A percentile compares a stretch with the other conserved stretches of the same genome.
phyloP scores from a whole-genome alignment of 2,113 vertebrate genomes.

The Chionomys nivalis region DNA sequence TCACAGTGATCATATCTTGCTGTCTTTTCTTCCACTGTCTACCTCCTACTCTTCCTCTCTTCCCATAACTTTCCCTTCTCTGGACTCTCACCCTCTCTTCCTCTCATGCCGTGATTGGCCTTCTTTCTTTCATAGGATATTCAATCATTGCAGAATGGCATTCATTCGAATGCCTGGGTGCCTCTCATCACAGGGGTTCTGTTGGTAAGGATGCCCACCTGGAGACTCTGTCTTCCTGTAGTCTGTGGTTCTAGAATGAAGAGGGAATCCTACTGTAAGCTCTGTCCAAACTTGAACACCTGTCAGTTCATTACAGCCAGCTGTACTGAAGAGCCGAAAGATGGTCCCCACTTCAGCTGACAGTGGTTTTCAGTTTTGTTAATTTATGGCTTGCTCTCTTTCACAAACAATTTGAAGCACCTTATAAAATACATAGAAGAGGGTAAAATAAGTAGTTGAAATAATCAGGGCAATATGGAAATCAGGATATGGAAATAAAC shows the following conservation, averaged over 20 bases:
- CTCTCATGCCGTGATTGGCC: neutral
- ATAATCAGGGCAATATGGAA: slow-evolving; percentile 47
- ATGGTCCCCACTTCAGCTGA: neutral
- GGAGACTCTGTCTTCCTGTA: neutral
- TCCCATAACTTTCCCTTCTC: neutral
- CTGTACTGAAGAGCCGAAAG: neutral
- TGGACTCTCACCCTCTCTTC: neutral
- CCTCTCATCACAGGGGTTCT: neutral
- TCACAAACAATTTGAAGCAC: slow-evolving; percentile 21
- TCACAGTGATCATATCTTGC: neutral
- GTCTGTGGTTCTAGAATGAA: neutral
- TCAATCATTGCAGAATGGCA: neutral
- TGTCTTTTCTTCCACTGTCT: neutral
- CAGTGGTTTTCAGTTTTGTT: neutral
- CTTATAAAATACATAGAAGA: neutral
- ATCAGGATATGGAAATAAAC: slow-evolving; percentile 14
- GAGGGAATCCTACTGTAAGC: neutral
- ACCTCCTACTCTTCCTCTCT: neutral
- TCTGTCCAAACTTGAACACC: neutral
- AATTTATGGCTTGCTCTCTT: neutral
- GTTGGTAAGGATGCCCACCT: neutral
- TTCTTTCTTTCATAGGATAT: neutral
- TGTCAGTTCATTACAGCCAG: neutral
- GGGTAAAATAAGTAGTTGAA: slow-evolving; percentile 36
- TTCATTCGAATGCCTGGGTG: neutral